phyloP scores from a whole-genome alignment of 2,797 vertebrate genomes.

The Peromyscus attwateri region DNA sequence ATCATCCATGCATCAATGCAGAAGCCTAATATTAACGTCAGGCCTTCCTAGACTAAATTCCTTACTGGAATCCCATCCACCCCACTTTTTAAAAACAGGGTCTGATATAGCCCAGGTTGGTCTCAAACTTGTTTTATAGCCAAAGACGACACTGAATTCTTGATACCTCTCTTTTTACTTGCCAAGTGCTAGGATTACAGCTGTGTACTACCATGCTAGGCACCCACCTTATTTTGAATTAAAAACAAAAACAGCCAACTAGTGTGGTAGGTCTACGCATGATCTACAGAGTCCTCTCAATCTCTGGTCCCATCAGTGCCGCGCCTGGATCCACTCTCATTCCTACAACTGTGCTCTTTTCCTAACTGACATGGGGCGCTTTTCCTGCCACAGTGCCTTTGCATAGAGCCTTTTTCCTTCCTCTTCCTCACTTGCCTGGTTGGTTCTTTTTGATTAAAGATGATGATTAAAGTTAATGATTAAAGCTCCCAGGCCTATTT shows the following conservation, averaged over 20 bases:
- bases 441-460: neutral
- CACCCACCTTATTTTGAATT: neutral
- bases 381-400: neutral
- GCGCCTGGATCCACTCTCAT: rapidly evolving
- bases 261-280: neutral
- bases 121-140: neutral
- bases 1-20: neutral
- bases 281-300: neutral
- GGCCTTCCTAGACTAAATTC: neutral
- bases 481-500: neutral
- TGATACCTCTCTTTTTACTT: neutral
- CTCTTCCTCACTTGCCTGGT: neutral
- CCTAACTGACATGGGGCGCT: neutral
- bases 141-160: neutral
- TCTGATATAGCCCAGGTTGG: neutral
- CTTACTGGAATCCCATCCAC: neutral
- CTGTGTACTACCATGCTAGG: too few relatives aligned
- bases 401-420: neutral
- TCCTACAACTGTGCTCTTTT: neutral
- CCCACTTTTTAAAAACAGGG: neutral
- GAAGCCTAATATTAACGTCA: neutral
- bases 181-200: neutral
- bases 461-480: too few relatives aligned
- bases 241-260: neutral
- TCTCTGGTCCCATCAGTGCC: neutral